phyloP scores from a whole-genome alignment of 2,113 vertebrate genomes.

The Eretmodus cyanostictus region DNA sequence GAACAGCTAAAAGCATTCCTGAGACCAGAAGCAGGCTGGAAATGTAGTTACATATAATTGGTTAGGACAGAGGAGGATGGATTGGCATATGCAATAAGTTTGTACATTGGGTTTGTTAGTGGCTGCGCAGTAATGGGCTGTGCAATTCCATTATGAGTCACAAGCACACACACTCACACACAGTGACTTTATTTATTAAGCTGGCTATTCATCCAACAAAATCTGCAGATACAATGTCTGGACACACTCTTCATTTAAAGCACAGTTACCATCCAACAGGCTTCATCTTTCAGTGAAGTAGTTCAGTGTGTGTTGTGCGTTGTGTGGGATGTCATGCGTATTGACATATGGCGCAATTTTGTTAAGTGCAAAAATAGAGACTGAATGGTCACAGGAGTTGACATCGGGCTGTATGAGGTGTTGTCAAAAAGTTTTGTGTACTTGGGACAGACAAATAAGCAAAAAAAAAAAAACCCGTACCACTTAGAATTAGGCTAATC shows the following conservation, averaged over 20 bases:
- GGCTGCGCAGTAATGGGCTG: conserved; percentile 22
- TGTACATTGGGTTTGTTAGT: background rate
- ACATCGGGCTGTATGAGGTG: background rate
- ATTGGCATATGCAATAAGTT: conserved; percentile 26
- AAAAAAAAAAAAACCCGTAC: rapidly evolving
- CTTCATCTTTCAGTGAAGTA: background rate
- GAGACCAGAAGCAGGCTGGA: conserved; percentile 34
- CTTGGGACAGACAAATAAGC: background rate
- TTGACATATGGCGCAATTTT: background rate
- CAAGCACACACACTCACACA: background rate
- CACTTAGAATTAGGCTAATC: background rate
- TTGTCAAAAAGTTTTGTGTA: background rate
- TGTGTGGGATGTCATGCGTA: background rate
- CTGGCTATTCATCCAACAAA: background rate
- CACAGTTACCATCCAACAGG: background rate
- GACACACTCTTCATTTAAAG: background rate
- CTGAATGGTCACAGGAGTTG: background rate
- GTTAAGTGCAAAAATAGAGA: background rate
- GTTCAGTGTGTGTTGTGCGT: background rate
- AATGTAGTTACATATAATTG: conserved; percentile 56
- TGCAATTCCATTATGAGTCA: conserved; percentile 26
- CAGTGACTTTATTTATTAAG: conserved; percentile 8
- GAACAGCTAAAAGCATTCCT: conserved; percentile 59
- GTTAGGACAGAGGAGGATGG: conserved; percentile 55
- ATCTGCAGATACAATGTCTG: background rate